Base-by-base conservation (phyloP, 2,888 invertebrate species). In the Rhamnusium bicolor region DNA sequence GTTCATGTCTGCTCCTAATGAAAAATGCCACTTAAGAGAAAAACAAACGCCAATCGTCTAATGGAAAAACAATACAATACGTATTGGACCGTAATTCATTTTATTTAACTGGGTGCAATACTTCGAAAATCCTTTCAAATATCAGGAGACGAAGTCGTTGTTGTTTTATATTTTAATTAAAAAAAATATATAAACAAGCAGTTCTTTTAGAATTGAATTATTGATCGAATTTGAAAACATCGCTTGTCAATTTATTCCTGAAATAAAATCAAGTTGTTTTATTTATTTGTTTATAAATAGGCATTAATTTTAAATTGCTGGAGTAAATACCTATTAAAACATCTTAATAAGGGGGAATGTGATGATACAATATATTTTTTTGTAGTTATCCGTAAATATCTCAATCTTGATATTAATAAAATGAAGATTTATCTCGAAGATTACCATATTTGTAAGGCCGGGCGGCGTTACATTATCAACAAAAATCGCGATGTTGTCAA, bases 11-110 rank as follows among this genome's bases (percentile, higher is more conserved):
- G 71, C 75, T 72, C 63, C 60, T 76, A 76, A 78, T 78, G 76
- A 78, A 73, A 76, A 78, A 75, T 76, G 72, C 73, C 73, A 73
- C 78, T 76, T 72, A 74, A 66, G 69, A 67, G 68, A 70, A 68
- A 75, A 78, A 73, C 72, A 74, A 74, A 69, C 67, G 73, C 69
- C 74, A 71, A 78, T 78, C 75, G 70, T 70, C 75, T 78, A 78
- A 78, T 78, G 78, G 78, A 78, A 78, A 78, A 78, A 78, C 78
- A 78, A 78, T 75, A 75, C 73, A 66, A 66, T 72, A 74, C 75
- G 60, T 74, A 63, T 56, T 67, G 74, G 70, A 75, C 69, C 61
- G 72, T 78, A 75, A 77, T 77, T 75, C 68, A 73, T 72, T 77
- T 77, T 63, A 68, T 69, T 74, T 54, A 67, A 27, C 66, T 21